These are phyloP conservation scores for Engraulis encrasicolus DNA, from an alignment of 2,113 vertebrate species.

Conservation along the genomic window DNA sequence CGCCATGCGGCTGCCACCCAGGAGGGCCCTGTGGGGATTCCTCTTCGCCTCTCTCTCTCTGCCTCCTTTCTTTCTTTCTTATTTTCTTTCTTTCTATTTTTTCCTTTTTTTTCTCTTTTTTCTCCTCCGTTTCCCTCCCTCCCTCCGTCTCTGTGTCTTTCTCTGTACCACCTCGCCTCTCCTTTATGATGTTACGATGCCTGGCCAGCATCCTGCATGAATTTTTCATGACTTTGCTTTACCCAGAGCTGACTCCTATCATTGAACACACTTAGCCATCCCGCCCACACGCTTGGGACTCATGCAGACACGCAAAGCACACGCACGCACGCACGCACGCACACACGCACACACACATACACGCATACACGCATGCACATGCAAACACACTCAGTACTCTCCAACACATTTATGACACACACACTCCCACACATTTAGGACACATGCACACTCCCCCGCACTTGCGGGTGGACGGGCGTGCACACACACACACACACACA, in stretches of 20 bases:
- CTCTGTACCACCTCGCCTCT: conserved; percentile 73
- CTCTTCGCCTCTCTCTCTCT: neutral
- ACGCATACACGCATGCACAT: neutral
- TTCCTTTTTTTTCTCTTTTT: conserved; percentile 80
- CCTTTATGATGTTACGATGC: conserved; percentile 69
- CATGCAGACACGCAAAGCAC: conserved; percentile 56
- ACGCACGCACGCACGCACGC: conserved; percentile 48
- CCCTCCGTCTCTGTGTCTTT: conserved; percentile 80
- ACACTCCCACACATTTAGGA: too few species aligned
- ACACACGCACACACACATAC: conserved; percentile 26
- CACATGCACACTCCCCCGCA: conserved; percentile 54
- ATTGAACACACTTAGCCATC: neutral
- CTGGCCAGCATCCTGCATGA: conserved; percentile 84
- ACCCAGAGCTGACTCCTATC: conserved; percentile 81
- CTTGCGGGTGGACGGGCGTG: too few species aligned
- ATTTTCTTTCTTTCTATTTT: neutral
- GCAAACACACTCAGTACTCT: too few species aligned
- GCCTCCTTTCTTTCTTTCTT: neutral
- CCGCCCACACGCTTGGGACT: neutral
- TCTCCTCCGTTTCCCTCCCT: conserved; percentile 81
- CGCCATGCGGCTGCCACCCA: conserved; percentile 71
- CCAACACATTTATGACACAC: neutral
- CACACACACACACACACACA: neutral
- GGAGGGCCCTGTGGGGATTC: conserved; percentile 71
- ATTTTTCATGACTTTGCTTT: conserved; percentile 85